Percentiles rank a stretch among this genome's conserved stretches.
These are phyloP conservation scores for Caenorhabditis tropicalis DNA, from an alignment of 1,140 invertebrate genomes.

Conservation along the genomic window DNA sequence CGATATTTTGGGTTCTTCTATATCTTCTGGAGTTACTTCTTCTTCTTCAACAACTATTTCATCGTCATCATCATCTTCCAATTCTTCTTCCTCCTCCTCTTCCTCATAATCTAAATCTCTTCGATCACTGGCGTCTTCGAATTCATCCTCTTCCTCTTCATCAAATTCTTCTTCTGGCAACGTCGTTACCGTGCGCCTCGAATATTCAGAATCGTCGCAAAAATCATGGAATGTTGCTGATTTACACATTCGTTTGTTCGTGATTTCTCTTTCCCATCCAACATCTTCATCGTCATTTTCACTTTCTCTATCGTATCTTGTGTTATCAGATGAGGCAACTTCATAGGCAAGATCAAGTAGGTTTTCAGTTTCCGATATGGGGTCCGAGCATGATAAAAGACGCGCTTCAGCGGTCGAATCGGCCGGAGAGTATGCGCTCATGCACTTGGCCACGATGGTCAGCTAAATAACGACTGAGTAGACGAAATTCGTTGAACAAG, in stretches of 20 bases:
- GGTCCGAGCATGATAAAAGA: constrained; percentile 33
- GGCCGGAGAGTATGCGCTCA: constrained; percentile 21
- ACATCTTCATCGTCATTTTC: constrained; percentile 31
- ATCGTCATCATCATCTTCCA: constrained; percentile 36
- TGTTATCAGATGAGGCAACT: constrained; percentile 42
- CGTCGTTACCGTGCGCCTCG: neutral
- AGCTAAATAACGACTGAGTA: neutral
- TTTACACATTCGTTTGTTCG: constrained; percentile 60
- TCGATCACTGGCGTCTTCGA: neutral
- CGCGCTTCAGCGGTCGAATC: constrained; percentile 22
- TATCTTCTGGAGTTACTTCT: neutral
- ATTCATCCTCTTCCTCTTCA: constrained; percentile 33
- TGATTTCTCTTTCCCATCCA: constrained; percentile 8
- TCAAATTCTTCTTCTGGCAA: neutral
- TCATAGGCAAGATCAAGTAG: constrained; percentile 36
- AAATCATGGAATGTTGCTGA: constrained; percentile 70
- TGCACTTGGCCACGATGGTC: constrained; percentile 20
- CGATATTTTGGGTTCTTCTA: neutral
- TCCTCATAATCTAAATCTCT: constrained; percentile 10
- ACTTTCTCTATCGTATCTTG: constrained; percentile 30
- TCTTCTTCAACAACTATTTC: neutral
- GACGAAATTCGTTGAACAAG: neutral
- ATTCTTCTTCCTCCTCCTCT: constrained; percentile 49
- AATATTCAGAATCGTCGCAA: constrained; percentile 56
- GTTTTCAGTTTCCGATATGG: constrained; percentile 31